Base-by-base conservation (phyloP, 2,888 invertebrate species). In the Syritta pipiens region DNA sequence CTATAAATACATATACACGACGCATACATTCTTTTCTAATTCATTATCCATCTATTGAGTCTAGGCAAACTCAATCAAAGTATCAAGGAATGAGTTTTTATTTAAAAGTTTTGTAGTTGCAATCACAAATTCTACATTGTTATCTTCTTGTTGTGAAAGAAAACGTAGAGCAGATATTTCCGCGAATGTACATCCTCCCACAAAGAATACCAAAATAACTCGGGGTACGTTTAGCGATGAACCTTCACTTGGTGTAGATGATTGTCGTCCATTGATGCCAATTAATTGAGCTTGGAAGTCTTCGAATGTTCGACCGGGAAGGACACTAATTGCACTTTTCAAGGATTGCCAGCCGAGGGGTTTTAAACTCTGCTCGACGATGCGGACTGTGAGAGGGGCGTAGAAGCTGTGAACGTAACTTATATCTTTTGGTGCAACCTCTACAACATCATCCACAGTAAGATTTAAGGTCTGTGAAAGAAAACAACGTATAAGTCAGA, bases 111-210 rank as follows among this genome's bases (percentile, higher is more conserved):
- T 97, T 0, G 98, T 98, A 2, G 98, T 97, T 44, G 95, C 94
- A 81, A 97, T 92, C 5, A 97, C 92, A 87, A 96, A 97, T 86
- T 98, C 97, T 0, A 96, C 96, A 84, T 94, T 94, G 4, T 94
- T 92, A 74, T 95, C 94, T 85, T 94, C 94, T 85, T 94, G 93
- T 82, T 93, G 93, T 7, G 94, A 93, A 14, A 95, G 89, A 83
- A 92, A 94, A 71, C 95, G 90, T 6, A 95, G 85, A 0, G 94
- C 94, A 0, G 95, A 94, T 84, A 95, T 94, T 89, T 99, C 99
- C 1, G 98, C 96, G 89, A 94, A 97, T 0, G 99, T 99, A 86
- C 98, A 96, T 0, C 99, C 99, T 3, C 99, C 99, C 10, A 99
- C 93, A 86, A 98, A 98, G 88, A 98, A 97, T 0, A 99, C 96